Conservation (phyloP, 2,113 vertebrate species). For the Chaetorhynchus papuensis region DNA sequence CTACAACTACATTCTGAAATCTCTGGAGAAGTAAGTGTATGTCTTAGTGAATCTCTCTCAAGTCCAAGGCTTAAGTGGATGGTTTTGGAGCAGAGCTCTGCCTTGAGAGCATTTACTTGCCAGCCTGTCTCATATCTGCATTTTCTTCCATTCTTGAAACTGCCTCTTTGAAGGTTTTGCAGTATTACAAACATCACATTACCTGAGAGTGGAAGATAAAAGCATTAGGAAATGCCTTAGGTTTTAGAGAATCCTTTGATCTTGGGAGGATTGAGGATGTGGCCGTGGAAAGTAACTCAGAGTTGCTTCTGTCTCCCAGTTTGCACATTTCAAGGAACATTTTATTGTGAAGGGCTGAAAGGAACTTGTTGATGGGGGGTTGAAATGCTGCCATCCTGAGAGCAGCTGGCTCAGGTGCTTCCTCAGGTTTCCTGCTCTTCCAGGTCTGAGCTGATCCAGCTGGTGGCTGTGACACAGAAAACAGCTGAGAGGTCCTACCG, state of each 20-base stretch:
- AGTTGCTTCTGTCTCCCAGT: not conserved
- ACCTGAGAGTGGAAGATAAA: not conserved
- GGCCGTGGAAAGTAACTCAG: not conserved
- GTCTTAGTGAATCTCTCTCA: not conserved
- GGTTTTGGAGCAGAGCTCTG: not conserved
- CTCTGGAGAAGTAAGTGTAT: conserved; percentile 89
- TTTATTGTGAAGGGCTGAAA: not conserved
- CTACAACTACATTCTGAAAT: conserved; percentile 99
- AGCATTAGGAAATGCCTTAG: not conserved
- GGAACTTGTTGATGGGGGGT: not conserved
- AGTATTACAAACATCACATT: not conserved
- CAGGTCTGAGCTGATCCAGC: conserved; percentile 95
- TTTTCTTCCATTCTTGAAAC: not conserved
- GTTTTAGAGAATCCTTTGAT: conserved; percentile 13
- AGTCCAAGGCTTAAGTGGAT: not conserved
- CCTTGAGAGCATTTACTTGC: not conserved
- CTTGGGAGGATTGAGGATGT: not conserved
- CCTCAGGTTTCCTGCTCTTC: not conserved
- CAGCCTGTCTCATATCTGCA: not conserved
- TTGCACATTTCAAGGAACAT: not conserved
- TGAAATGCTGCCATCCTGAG: not conserved
- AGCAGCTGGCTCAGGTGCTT: not conserved
- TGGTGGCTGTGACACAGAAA: conserved; percentile 94
- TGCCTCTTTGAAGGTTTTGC: not conserved
- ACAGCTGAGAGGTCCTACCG: conserved; percentile 85